Percentiles rank a stretch among this genome's conserved stretches.
These are phyloP conservation scores for Epizoanthus rinbou DNA, from an alignment of 92 coral and sea anemone genomes.

Conservation along the genomic window DNA sequence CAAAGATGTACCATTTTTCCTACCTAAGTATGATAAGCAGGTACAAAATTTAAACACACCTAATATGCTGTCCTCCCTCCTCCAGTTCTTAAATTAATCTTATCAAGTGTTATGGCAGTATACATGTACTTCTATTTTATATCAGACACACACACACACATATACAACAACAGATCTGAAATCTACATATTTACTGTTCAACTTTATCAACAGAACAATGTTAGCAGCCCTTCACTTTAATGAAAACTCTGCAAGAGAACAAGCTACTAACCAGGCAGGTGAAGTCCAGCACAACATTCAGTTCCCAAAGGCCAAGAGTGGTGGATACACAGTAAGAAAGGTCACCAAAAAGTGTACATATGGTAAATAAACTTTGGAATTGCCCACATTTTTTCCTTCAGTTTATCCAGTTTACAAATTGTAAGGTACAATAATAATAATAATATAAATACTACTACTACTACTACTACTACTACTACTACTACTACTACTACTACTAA, in stretches of 20 bases:
- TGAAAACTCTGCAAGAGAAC: slow-evolving; percentile 45
- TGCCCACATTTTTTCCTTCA: no score
- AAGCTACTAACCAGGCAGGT: slow-evolving; percentile 36
- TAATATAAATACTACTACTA: no score
- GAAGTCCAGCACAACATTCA: slow-evolving; percentile 30
- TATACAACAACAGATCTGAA: no score
- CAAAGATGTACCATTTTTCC: slow-evolving; percentile 59
- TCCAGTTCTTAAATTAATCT: no score
- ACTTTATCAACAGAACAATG: slow-evolving; percentile 23
- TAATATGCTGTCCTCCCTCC: no score
- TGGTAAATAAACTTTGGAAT: slow-evolving; percentile 16
- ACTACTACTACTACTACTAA: no score
- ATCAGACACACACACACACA: no score
- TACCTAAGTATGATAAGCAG: slow-evolving; percentile 56
- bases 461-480: no score
- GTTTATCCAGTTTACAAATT: no score
- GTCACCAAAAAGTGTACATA: slow-evolving; percentile 46
- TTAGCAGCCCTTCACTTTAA: slow-evolving; percentile 53
- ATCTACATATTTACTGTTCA: no score
- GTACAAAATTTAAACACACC: slow-evolving; percentile 15
- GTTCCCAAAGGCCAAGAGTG: slow-evolving; percentile 46
- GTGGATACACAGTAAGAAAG: slow-evolving; percentile 52
- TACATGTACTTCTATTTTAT: no score
- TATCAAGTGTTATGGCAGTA: not conserved
- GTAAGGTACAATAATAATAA: no score